Conservation (phyloP, 1,140 invertebrate genomes). For the Steinernema feltiae region DNA sequence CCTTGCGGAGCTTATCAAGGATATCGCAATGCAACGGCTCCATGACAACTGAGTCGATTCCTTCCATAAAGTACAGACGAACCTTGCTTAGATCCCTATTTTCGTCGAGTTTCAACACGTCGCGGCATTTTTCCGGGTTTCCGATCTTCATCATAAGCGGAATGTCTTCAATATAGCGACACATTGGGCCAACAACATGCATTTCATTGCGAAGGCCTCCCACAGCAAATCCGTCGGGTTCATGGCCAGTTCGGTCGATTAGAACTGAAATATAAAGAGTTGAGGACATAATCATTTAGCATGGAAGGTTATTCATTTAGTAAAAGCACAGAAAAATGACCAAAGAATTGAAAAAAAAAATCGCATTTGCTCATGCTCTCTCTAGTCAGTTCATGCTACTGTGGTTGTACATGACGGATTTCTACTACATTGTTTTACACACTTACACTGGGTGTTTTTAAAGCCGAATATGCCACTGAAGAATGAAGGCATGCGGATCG, state of each 20-base stretch:
- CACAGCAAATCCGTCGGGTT: background rate
- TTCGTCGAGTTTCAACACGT: background rate
- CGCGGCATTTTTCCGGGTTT: background rate
- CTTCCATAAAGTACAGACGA: background rate
- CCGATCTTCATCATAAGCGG: slow-evolving; percentile 8
- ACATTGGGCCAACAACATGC: slow-evolving; percentile 3
- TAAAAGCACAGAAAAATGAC: no score
- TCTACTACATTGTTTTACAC: no score
- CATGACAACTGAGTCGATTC: background rate
- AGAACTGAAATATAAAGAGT: background rate
- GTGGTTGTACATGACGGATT: no score
- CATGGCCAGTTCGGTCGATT: background rate
- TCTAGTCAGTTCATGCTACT: no score
- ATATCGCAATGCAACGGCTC: background rate
- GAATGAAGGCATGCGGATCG: background rate
- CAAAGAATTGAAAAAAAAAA: no score
- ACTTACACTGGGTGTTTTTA: slow-evolving; percentile 4
- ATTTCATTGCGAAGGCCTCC: slow-evolving; percentile 1
- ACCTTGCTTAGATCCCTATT: background rate
- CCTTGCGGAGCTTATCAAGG: background rate
- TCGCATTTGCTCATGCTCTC: no score
- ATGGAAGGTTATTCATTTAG: no score
- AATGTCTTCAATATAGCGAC: slow-evolving; percentile 9
- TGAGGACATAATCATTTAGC: no score
- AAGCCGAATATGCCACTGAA: slow-evolving; percentile 7